These are phyloP conservation scores for Rhynchonycteris naso DNA, from an alignment of 2,797 vertebrate species.

Conservation along the genomic window DNA sequence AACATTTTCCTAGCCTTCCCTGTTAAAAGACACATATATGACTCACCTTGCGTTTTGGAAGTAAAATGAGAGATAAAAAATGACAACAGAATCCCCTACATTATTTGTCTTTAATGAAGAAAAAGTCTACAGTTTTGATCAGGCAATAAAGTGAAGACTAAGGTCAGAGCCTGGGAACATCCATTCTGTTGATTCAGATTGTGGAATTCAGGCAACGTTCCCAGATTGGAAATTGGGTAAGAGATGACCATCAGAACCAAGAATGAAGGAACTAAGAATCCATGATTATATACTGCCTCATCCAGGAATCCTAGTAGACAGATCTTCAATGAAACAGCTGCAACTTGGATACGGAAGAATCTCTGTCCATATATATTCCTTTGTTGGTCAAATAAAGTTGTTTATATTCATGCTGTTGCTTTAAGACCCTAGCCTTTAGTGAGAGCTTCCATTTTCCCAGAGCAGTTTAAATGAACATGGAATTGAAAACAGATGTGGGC, in stretches of 20 bases:
- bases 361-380: background rate
- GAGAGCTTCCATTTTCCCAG: constrained; percentile 75
- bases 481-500: constrained; percentile 82
- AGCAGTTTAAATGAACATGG: constrained; percentile 71
- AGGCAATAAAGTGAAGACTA: constrained; percentile 36
- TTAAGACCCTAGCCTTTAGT: constrained; percentile 64
- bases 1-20: background rate
- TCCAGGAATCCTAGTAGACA: background rate
- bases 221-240: constrained; percentile 51
- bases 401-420: constrained; percentile 63
- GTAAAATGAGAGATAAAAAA: background rate
- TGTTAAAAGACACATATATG: background rate
- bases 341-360: background rate
- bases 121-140: background rate
- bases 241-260: background rate
- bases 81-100: background rate
- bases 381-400: constrained; percentile 3
- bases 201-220: constrained; percentile 56
- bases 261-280: constrained; percentile 5
- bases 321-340: background rate
- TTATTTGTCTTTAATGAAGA: constrained; percentile 31
- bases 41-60: constrained; percentile 33
- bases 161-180: constrained; percentile 25
- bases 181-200: background rate
- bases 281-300: background rate